phyloP scores from a whole-genome alignment of 2,797 vertebrate genomes.

The Sphaeramia orbicularis region DNA sequence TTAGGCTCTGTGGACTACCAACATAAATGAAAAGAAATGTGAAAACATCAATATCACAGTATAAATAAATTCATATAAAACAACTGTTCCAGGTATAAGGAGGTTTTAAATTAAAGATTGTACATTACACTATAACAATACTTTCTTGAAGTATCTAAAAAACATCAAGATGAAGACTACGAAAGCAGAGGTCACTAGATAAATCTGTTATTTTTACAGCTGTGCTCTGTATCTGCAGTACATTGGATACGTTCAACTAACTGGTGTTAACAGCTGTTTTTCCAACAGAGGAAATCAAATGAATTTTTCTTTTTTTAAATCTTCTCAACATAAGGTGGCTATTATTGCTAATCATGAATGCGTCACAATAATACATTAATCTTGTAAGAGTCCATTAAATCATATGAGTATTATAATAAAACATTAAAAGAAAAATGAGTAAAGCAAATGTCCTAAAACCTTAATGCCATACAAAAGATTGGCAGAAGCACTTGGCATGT shows the following conservation, averaged over 20 bases:
- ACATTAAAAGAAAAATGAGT: constrained; percentile 16
- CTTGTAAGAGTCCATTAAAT: constrained; percentile 9
- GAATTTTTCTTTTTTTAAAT: background rate
- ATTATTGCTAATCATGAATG: constrained; percentile 24
- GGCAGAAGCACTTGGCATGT: constrained; percentile 80
- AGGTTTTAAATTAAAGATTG: constrained; percentile 41
- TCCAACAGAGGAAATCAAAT: constrained; percentile 26
- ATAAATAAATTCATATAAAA: constrained; percentile 67
- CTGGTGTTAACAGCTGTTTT: constrained; percentile 30
- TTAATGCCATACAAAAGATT: constrained; percentile 75
- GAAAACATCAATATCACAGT: constrained; percentile 21
- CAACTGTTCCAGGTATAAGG: background rate
- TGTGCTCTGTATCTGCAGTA: background rate
- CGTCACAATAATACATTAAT: constrained; percentile 9
- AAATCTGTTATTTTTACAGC: constrained; percentile 3
- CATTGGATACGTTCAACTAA: background rate
- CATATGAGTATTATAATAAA: constrained; percentile 1
- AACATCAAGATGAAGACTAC: constrained; percentile 11
- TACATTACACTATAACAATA: constrained; percentile 34
- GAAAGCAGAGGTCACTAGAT: constrained; percentile 36
- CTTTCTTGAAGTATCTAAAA: constrained; percentile 12
- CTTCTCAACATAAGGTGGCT: constrained; percentile 8
- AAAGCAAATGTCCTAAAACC: constrained; percentile 51
- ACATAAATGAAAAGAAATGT: constrained; percentile 32
- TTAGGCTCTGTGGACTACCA: constrained; percentile 29